Conservation (phyloP, 2,888 invertebrate species). For the Oasisia sp. region DNA sequence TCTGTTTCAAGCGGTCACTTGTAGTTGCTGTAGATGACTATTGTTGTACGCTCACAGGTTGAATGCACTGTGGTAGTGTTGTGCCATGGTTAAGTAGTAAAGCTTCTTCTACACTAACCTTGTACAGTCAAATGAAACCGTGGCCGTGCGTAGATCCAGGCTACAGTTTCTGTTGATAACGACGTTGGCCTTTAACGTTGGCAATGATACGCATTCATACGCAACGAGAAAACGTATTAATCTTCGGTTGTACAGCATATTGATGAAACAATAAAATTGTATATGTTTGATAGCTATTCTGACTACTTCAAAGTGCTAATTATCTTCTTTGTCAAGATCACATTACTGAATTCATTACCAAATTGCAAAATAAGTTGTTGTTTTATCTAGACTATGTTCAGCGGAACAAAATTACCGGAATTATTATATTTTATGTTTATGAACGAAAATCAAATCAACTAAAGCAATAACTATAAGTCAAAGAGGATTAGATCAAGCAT, state of each 20-base stretch:
- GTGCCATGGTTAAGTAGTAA: neutral
- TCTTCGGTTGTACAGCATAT: neutral
- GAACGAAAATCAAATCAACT: too few relatives aligned
- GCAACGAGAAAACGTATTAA: neutral
- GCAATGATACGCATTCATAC: neutral
- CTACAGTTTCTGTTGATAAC: neutral
- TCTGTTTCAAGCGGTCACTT: neutral
- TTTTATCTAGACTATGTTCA: too few relatives aligned
- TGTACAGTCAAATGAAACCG: neutral
- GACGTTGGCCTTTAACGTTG: neutral
- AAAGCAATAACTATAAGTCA: too few relatives aligned
- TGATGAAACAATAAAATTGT: conserved; percentile 4
- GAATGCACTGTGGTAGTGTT: neutral
- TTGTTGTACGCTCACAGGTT: neutral
- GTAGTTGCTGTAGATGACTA: neutral
- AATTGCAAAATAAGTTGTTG: too few relatives aligned
- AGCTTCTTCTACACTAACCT: neutral
- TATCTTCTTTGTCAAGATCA: neutral
- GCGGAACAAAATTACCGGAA: too few relatives aligned
- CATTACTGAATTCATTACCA: neutral
- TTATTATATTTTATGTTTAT: too few relatives aligned
- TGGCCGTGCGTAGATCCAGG: neutral
- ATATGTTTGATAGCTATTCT: neutral
- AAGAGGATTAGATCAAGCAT: too few relatives aligned
- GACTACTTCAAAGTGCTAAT: neutral